phyloP scores from a whole-genome alignment of 2,888 invertebrate species.

The Agrotis ipsilon region DNA sequence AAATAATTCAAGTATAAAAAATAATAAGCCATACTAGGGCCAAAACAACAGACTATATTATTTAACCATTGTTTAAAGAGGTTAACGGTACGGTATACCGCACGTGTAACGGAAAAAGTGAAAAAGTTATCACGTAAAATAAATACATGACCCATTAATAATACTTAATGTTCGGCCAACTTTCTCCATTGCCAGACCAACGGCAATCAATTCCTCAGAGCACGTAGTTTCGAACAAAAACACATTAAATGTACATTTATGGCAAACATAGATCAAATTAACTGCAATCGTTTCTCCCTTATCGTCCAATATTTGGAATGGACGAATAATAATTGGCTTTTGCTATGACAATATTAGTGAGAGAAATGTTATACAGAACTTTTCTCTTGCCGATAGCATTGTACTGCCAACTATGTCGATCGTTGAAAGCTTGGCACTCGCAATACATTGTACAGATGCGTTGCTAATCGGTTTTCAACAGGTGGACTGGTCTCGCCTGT shows the following conservation, averaged over 20 bases:
- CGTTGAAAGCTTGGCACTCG: conserved; percentile 64
- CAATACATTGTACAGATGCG: conserved; percentile 50
- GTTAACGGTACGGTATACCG: conserved; percentile 4
- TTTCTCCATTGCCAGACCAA: conserved; percentile 56
- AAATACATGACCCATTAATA: conserved; percentile 58
- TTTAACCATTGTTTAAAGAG: conserved; percentile 12
- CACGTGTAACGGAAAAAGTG: conserved; percentile 24
- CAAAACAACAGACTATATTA: conserved; percentile 3
- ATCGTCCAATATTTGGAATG: conserved; percentile 38
- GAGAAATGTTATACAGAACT: conserved; percentile 20
- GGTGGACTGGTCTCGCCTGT: conserved; percentile 22
- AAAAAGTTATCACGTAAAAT: conserved; percentile 38
- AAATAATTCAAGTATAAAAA: background rate
- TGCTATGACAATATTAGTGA: conserved; percentile 31
- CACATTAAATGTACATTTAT: conserved; percentile 73
- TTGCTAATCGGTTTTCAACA: conserved; percentile 47
- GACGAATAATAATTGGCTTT: conserved; percentile 45
- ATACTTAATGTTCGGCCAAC: conserved; percentile 53
- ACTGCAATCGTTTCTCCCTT: conserved; percentile 62
- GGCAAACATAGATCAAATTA: conserved; percentile 69
- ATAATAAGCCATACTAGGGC: background rate
- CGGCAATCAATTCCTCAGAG: conserved; percentile 64
- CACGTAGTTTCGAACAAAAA: conserved; percentile 69
- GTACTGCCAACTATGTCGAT: conserved; percentile 24
- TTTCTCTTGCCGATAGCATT: conserved; percentile 21